phyloP scores from a whole-genome alignment of 2,888 invertebrate species.

The Myathropa florea region DNA sequence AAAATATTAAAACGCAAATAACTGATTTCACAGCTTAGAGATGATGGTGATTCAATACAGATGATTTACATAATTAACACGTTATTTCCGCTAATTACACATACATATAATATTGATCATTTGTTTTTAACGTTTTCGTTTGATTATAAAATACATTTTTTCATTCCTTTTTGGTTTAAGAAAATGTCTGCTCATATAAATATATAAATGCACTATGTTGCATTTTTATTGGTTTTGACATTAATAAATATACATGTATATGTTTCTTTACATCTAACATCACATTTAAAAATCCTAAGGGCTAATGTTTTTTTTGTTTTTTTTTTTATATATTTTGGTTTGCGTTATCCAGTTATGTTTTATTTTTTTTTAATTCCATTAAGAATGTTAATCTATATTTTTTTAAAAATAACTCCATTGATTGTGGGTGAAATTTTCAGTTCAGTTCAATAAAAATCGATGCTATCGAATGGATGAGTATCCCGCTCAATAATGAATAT shows the following conservation, averaged over 20 bases:
- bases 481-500: constrained; percentile 38
- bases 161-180: constrained; percentile 36
- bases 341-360: neutral
- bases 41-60: constrained; percentile 17
- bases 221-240: constrained; percentile 50
- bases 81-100: constrained; percentile 28
- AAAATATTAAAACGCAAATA: neutral
- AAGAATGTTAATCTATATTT: constrained; percentile 39
- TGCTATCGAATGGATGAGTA: constrained; percentile 64
- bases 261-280: constrained; percentile 71
- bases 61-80: constrained; percentile 6
- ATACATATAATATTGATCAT: constrained; percentile 33
- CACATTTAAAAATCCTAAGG: constrained; percentile 71
- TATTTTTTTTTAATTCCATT: constrained; percentile 51
- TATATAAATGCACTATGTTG: constrained; percentile 66
- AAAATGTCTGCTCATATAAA: constrained; percentile 57
- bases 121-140: constrained; percentile 32
- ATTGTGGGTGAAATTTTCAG: constrained; percentile 68
- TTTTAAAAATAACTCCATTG: constrained; percentile 60
- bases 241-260: constrained; percentile 63
- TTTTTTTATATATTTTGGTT: constrained; percentile 5
- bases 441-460: constrained; percentile 69
- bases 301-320: constrained; percentile 50
- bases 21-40: neutral
- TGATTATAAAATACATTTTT: constrained; percentile 55